Evolutionary conservation across 2,888 invertebrate species (phyloP).

Genomic region (Apotomis capreana): DNA sequence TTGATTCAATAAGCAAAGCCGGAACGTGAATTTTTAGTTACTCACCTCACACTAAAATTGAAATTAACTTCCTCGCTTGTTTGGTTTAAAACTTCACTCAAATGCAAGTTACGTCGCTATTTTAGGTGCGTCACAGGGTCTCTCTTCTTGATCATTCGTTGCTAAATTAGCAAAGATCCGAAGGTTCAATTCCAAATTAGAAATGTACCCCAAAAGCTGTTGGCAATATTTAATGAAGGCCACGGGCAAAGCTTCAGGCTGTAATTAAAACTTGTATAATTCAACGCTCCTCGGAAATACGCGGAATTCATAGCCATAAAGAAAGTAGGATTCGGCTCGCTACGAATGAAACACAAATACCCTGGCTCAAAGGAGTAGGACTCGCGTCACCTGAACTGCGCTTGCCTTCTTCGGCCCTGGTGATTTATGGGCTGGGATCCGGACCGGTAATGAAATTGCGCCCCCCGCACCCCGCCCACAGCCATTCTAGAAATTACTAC

Average conservation of each 20-base stretch:
- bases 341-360: conserved; percentile 76
- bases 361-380: conserved; percentile 65
- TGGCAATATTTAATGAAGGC: conserved; percentile 52
- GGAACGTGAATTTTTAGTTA: conserved; percentile 27
- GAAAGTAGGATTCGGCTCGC: conserved; percentile 73
- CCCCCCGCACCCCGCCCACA: conserved; percentile 72
- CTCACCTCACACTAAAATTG: conserved; percentile 15
- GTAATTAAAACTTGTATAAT: conserved; percentile 74
- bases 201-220: conserved; percentile 48
- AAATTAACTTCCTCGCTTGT: conserved; percentile 14
- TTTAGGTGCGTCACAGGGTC: neutral
- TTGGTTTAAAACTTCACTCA: neutral
- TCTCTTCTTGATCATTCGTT: conserved; percentile 4
- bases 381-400: conserved; percentile 84
- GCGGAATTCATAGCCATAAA: conserved; percentile 77
- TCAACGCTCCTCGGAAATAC: conserved; percentile 62
- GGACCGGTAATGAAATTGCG: conserved; percentile 84
- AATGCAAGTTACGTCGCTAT: neutral
- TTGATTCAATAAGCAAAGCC: conserved; percentile 41
- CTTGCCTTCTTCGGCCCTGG: conserved; percentile 83
- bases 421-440: conserved; percentile 83
- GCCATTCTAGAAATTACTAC: conserved; percentile 83
- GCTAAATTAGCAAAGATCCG: conserved; percentile 30
- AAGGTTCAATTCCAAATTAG: conserved; percentile 30
- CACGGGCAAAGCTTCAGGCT: conserved; percentile 65